Base-by-base conservation (phyloP, 1,140 invertebrate genomes). In the Zaprionus taronus region DNA sequence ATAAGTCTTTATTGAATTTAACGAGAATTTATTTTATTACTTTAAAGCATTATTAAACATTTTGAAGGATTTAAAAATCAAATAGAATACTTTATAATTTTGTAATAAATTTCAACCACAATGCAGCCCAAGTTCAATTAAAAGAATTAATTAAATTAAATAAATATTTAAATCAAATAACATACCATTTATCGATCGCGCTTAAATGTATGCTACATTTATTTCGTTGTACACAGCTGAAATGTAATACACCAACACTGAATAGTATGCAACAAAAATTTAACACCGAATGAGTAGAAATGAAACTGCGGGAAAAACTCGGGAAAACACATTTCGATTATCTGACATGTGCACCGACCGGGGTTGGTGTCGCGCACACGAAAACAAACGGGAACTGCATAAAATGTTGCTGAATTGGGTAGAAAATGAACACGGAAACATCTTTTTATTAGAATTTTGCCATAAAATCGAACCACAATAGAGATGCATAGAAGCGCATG, bases 391-490 rank as follows among this genome's bases (percentile, higher is more conserved):
- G 55, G 38, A 57, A 58, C 38, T 67, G 36, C 31, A 67, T 58
- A 74, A 56, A 62, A 34, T 62, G 31, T 28, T 53, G 22, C 36
- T 20, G 72, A 74, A 74, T 44, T 60, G 56, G 12, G 65, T 53
- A 61, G 66, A 69, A 70, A 62, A 38, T 44, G 49, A 47, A 62
- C 26, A 47, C 44, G 65, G 67, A 74, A 74, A 69, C 72, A 38
- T 49, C 58, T 38, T 61, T 51, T 63, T 63, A 75, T 75, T 63
- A 70, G 60, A 70, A 75, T 41, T 71, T 64, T 68, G 55, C 51
- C 34, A 77, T 73, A 77, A 58, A 74, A 75, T 75, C 72, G 67
- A 75, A 70, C 72, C 72, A 75, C 72, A 75, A 70, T 55, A 7
- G 55, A 51, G 47, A 51, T 20, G 20, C 20, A 51, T 20, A 51